Conservation (phyloP, 2,113 vertebrate genomes). For the Rhinopomastus cyanomelas region DNA sequence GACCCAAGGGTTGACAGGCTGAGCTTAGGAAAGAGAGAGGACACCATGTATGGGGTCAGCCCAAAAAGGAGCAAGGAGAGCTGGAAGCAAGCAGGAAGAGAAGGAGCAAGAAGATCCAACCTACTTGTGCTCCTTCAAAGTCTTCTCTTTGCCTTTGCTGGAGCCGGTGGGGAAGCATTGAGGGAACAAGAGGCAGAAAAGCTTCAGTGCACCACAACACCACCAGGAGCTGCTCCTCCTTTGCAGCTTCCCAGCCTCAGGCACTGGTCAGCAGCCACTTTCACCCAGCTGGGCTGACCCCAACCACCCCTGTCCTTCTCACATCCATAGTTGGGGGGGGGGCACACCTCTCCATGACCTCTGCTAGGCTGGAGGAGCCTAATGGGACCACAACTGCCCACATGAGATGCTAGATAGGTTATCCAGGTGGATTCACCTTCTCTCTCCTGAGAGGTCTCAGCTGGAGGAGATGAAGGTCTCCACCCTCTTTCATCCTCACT, state of each 20-base stretch:
- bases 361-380: background rate
- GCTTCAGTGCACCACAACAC: background rate
- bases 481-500: background rate
- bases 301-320: background rate
- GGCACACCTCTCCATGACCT: rapidly evolving
- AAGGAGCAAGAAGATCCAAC: background rate
- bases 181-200: slow-evolving; percentile 49
- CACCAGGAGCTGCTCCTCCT: background rate
- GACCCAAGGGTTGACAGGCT: too few relatives aligned
- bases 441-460: too few relatives aligned
- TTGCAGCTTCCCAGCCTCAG: background rate
- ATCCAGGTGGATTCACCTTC: background rate
- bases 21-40: too few relatives aligned
- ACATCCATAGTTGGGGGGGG: too few relatives aligned
- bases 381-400: rapidly evolving
- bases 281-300: background rate
- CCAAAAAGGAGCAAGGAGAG: too few relatives aligned
- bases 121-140: slow-evolving; percentile 76
- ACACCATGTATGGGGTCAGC: too few relatives aligned
- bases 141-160: slow-evolving; percentile 80
- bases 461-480: too few relatives aligned
- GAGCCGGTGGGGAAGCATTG: background rate
- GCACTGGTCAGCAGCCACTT: rapidly evolving
- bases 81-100: background rate
- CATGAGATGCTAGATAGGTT: rapidly evolving